phyloP scores from a whole-genome alignment of 1,140 invertebrate genomes.

The Listronotus oregonensis region DNA sequence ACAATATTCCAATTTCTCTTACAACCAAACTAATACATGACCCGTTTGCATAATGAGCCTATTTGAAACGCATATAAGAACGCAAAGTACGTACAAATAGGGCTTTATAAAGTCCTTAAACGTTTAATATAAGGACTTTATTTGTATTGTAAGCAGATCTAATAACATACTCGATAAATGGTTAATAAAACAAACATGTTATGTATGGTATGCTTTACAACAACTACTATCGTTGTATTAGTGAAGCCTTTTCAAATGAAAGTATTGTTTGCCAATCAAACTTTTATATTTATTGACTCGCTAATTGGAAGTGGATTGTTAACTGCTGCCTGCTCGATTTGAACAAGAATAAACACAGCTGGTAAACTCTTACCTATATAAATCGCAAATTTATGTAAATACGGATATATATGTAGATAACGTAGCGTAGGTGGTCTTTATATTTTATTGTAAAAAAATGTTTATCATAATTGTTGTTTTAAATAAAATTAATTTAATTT shows the following conservation, averaged over 20 bases:
- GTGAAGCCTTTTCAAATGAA: conserved; percentile 28
- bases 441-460: too few relatives aligned
- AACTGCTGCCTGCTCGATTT: conserved; percentile 9
- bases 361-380: conserved; percentile 7
- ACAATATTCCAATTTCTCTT: too few relatives aligned
- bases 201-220: conserved; percentile 7
- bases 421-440: too few relatives aligned
- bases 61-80: too few relatives aligned
- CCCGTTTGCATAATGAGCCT: too few relatives aligned
- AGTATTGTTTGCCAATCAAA: conserved; percentile 43
- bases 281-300: conserved; percentile 39
- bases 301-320: conserved; percentile 38
- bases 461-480: too few relatives aligned
- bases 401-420: too few relatives aligned
- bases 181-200: conserved; percentile 32
- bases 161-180: conserved; percentile 26
- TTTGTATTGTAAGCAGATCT: conserved; percentile 20
- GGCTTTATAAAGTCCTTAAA: conserved; percentile 19
- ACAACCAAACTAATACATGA: too few relatives aligned
- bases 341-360: conserved; percentile 32
- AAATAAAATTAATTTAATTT: too few relatives aligned
- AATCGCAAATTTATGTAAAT: too few relatives aligned
- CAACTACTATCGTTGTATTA: conserved; percentile 38
- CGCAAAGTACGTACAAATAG: conserved; percentile 11
- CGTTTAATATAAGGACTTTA: conserved; percentile 22